These are phyloP conservation scores for Onychomys leucogaster DNA, from an alignment of 2,797 vertebrate genomes.

Conservation along the genomic window DNA sequence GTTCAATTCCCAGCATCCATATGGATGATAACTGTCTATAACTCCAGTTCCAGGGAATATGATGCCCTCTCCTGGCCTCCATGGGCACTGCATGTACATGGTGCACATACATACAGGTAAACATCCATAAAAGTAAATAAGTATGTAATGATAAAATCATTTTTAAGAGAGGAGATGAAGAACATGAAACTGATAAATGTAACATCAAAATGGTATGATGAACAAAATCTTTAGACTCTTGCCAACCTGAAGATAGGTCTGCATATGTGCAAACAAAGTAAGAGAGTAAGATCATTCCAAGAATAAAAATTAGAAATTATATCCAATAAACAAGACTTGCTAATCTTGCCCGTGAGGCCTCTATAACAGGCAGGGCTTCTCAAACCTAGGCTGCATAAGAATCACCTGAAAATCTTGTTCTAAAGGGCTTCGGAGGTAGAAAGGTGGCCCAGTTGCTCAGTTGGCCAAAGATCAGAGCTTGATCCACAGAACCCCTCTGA, in stretches of 20 bases:
- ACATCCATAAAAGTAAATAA: neutral
- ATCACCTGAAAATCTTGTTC: constrained; percentile 29
- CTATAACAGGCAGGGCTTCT: constrained; percentile 19
- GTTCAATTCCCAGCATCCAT: neutral
- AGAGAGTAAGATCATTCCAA: constrained; percentile 24
- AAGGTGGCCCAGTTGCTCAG: neutral
- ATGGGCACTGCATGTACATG: neutral
- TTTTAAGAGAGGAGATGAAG: constrained; percentile 32
- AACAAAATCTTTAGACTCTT: constrained; percentile 38
- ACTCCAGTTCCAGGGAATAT: neutral
- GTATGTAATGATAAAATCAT: constrained; percentile 47
- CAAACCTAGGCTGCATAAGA: constrained; percentile 14
- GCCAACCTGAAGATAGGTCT: neutral
- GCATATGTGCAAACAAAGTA: neutral
- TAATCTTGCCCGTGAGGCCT: constrained; percentile 26
- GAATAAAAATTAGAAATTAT: constrained; percentile 44
- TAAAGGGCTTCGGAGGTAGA: neutral
- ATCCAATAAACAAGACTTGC: neutral
- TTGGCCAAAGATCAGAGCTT: neutral
- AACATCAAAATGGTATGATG: constrained; percentile 3
- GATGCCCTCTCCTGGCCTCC: neutral
- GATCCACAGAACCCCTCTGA: neutral
- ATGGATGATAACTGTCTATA: neutral
- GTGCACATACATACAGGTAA: neutral
- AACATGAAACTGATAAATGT: constrained; percentile 48